Base-by-base conservation (phyloP, 2,888 invertebrate genomes). In the Tachina fera region DNA sequence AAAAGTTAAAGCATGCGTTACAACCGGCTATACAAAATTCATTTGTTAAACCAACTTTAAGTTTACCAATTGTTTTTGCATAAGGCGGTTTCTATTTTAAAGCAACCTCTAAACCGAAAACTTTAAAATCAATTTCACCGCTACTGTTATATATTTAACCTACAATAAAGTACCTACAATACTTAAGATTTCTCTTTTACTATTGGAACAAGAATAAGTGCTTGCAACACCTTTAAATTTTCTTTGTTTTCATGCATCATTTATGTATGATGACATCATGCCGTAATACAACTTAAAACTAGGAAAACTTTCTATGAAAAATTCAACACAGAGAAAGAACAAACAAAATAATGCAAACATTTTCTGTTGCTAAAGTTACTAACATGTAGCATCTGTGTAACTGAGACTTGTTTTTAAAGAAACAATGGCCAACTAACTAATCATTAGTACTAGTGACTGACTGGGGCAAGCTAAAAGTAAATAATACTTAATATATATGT, bases 221-320 rank as follows among this genome's bases (percentile, higher is more conserved):
- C 85, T 84, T 80, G 81, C 83, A 87, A 88, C 88, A 88, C 88
- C 88, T 90, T 89, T 89, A 89, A 89, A 88, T 78, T 67, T 83
- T 65, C 71, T 65, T 72, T 77, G 78, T 74, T 78, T 72, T 83
- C 47, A 78, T 83, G 74, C 74, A 79, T 79, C 78, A 75, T 79
- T 83, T 79, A 74, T 83, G 77, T 79, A 74, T 83, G 77, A 72
- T 83, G 83, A 75, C 84, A 79, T 71, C 75, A 79, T 60, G 31
- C 31, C 31, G 19, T 43, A 67, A 67, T 76, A 41, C 5, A 74
- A 43, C 16, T 60, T 22, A 45, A 45, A 68, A 65, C 13, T 22
- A 43, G 82, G 77, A 87, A 88, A 88, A 91, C 90, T 90, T 90
- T 90, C 90, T 90, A 91, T 88, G 90, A 90, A 89, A 88, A 89